Conservation (phyloP, 2,797 vertebrate species). For the Gadopsis bispinosus region DNA sequence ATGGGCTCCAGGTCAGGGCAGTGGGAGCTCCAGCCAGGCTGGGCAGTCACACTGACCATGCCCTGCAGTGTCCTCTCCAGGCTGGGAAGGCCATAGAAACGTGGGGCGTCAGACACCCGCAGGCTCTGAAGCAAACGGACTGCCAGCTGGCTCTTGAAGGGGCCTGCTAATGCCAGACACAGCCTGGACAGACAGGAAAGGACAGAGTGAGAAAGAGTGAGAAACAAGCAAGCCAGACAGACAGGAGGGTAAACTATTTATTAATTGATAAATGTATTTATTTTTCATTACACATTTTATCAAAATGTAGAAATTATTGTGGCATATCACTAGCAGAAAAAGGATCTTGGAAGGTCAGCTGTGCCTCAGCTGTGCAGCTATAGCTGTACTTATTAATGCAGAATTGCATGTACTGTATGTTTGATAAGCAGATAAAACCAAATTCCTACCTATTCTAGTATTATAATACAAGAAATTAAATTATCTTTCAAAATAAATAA, state of each 20-base stretch:
- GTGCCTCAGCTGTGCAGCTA: conserved; percentile 14
- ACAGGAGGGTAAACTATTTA: conserved; percentile 6
- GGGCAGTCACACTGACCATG: conserved; percentile 91
- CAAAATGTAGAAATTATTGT: conserved; percentile 7
- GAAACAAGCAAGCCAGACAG: conserved; percentile 47
- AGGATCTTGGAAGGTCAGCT: conserved; percentile 10
- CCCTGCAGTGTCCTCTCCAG: conserved; percentile 92
- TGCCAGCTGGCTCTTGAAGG: conserved; percentile 91
- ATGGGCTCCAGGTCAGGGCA: conserved; percentile 83
- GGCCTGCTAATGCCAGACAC: conserved; percentile 86
- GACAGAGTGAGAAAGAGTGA: conserved; percentile 35
- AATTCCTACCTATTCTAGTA: background rate
- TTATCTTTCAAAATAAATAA: background rate
- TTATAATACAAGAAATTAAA: background rate
- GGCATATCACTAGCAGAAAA: background rate
- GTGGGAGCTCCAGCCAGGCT: conserved; percentile 92
- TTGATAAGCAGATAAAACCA: background rate
- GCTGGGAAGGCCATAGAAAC: conserved; percentile 96
- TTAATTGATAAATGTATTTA: background rate
- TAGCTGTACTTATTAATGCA: conserved; percentile 1
- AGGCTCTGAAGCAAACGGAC: conserved; percentile 92
- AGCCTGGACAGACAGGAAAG: conserved; percentile 81
- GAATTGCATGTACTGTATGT: background rate
- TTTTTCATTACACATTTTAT: conserved; percentile 37
- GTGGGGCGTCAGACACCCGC: conserved; percentile 91